These are phyloP conservation scores for Lutraria lutraria DNA, from an alignment of 2,888 invertebrate genomes.

Conservation along the genomic window DNA sequence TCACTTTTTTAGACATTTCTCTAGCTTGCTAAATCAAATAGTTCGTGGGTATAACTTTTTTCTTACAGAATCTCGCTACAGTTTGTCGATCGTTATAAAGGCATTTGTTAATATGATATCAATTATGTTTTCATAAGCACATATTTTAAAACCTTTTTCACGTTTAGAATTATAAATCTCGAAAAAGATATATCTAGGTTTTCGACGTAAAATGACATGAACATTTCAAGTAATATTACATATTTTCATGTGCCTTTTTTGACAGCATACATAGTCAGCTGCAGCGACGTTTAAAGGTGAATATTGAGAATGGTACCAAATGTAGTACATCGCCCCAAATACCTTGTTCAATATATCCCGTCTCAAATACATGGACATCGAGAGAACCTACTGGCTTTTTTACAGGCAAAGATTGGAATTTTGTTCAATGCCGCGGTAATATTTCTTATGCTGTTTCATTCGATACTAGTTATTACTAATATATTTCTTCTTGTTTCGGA, in stretches of 20 bases:
- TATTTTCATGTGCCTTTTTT: neutral
- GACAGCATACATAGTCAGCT: neutral
- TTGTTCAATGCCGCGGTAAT: neutral
- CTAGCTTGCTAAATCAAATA: too few species aligned
- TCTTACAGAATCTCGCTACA: too few species aligned
- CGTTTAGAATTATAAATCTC: too few species aligned
- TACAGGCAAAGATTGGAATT: neutral
- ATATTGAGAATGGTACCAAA: neutral
- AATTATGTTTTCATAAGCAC: too few species aligned
- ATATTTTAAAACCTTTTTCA: too few species aligned
- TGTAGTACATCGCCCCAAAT: neutral
- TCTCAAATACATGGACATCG: neutral
- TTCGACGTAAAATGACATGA: too few species aligned
- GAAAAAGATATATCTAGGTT: too few species aligned
- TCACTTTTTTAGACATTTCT: too few species aligned
- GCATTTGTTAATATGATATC: too few species aligned
- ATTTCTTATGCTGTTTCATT: neutral
- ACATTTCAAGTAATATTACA: too few species aligned
- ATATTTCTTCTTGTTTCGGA: neutral
- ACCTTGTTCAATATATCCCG: neutral
- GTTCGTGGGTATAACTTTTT: too few species aligned
- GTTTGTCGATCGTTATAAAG: too few species aligned
- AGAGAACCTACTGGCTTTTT: conserved; percentile 1
- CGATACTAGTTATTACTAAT: neutral
- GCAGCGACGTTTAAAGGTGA: neutral